Evolutionary conservation across 2,888 invertebrate species (phyloP).

Genomic region (Pyrgus malvae): DNA sequence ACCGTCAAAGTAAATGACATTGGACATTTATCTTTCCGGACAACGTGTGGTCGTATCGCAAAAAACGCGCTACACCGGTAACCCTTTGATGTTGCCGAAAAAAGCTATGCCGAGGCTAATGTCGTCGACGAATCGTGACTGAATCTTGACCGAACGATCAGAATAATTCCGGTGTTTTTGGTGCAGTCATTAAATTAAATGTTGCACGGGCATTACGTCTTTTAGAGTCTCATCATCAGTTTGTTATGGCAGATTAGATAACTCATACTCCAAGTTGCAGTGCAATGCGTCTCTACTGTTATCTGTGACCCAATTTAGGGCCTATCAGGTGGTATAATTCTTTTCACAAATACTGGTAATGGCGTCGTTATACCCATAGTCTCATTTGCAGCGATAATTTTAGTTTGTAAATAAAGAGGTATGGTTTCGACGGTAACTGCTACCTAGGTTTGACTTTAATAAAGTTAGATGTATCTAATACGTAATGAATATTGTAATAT

Average conservation of each 20-base stretch:
- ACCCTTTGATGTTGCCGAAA: constrained; percentile 21
- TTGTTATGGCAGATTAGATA: constrained; percentile 19
- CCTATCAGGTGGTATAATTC: constrained; percentile 26
- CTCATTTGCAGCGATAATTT: constrained; percentile 6
- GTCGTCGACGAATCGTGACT: constrained; percentile 17
- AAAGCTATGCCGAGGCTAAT: constrained; percentile 16
- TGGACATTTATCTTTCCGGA: neutral
- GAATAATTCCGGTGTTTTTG: constrained; percentile 11
- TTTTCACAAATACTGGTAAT: constrained; percentile 10
- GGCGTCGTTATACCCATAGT: constrained; percentile 5
- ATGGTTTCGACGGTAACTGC: neutral
- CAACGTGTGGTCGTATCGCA: constrained; percentile 18
- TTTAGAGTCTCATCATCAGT: constrained; percentile 5
- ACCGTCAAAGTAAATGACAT: neutral
- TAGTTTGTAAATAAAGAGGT: constrained; percentile 3
- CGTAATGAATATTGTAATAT: no score
- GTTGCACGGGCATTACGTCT: constrained; percentile 2
- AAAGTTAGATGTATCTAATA: no score
- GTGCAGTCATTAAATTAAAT: constrained; percentile 11
- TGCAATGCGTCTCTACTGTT: constrained; percentile 4
- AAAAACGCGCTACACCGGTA: constrained; percentile 10
- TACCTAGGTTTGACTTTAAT: no score
- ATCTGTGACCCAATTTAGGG: constrained; percentile 31
- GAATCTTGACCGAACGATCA: constrained; percentile 9
- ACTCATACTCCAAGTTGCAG: constrained; percentile 2